Base-by-base conservation (phyloP, 2,888 invertebrate genomes). In the Lepidocyrtoides sp. region DNA sequence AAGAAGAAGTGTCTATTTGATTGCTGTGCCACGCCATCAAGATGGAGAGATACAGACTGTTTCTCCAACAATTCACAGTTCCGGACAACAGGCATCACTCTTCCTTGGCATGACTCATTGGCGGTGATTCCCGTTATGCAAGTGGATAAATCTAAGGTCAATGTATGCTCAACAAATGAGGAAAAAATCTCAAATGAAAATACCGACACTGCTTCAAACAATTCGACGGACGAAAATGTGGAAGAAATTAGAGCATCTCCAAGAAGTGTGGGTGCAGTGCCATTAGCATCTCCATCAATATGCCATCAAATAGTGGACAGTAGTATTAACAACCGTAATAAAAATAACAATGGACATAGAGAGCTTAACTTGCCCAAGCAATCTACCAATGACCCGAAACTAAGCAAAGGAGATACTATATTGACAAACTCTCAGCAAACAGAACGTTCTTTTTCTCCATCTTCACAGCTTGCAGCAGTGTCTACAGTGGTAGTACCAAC, bases 91-190 rank as follows among this genome's bases (percentile, higher is more conserved):
- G n/a, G 41, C 12, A 20, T 91, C 20, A 36, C 54, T 0, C 51
- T 91, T 0, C 86, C 91, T 8, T 36, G 63, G 51, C 26, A 83
- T 54, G 86, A 81, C 0, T 20, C 81, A 0, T 3, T 72, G 2
- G 91, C 82, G 0, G 86, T 86, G 7, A 77, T 91, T 32, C 91
- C 91, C 7, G 81, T 91, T 0, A 81, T 91, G 81, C 84, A 90
- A 14, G 26, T 82, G 23, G 63, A 44, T 0, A 32, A 83, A 23
- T 0, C 20, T 12, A 23, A 8, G 4, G 12, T 12, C 23, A 17
- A 41, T 17, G 20, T 4, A 20, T 57, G 29, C 57, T 17, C 60
- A 29, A 81, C 3, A n/a, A n/a, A n/a, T 20, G 4, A 12, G 14
- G 17, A 41, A 41, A 12, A 8, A n/a, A 32, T 20, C 7, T 12